Conservation (phyloP, 2,113 vertebrate species). For the Dolichallabes microphthalmus region DNA sequence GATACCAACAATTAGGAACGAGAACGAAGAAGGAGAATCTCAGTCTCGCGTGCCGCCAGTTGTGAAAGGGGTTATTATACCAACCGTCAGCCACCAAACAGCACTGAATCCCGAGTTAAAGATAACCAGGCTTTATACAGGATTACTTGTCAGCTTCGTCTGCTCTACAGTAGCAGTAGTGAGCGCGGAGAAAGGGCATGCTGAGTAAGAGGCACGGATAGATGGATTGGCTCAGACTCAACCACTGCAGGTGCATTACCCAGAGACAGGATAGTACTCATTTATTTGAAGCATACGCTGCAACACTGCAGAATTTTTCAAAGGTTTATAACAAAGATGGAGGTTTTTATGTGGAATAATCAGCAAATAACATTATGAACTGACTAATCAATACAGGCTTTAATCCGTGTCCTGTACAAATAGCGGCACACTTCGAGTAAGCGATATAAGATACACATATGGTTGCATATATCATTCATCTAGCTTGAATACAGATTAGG, state of each 20-base stretch:
- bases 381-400: not conserved
- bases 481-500: not conserved
- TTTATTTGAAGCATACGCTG: not conserved
- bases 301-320: not conserved
- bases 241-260: slow-evolving; percentile 1
- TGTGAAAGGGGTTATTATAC: slow-evolving; percentile 37
- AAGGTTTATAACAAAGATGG: not conserved
- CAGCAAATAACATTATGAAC: not conserved
- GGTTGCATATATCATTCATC: not conserved
- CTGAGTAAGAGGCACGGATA: slow-evolving; percentile 10
- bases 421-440: not conserved
- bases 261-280: not conserved
- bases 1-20: slow-evolving; percentile 30
- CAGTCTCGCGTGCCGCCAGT: not conserved
- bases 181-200: not conserved
- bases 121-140: not conserved
- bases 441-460: not conserved
- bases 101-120: slow-evolving; percentile 3
- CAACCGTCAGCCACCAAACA: not conserved
- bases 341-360: not conserved
- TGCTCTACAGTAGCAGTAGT: not conserved
- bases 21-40: slow-evolving; percentile 14
- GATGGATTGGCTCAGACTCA: not conserved
- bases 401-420: not conserved
- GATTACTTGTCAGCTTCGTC: slow-evolving; percentile 5